A percentile compares a stretch with the other conserved stretches of the same genome.
phyloP scores from a whole-genome alignment of 2,113 vertebrate species.

The Lipophrys pholis region DNA sequence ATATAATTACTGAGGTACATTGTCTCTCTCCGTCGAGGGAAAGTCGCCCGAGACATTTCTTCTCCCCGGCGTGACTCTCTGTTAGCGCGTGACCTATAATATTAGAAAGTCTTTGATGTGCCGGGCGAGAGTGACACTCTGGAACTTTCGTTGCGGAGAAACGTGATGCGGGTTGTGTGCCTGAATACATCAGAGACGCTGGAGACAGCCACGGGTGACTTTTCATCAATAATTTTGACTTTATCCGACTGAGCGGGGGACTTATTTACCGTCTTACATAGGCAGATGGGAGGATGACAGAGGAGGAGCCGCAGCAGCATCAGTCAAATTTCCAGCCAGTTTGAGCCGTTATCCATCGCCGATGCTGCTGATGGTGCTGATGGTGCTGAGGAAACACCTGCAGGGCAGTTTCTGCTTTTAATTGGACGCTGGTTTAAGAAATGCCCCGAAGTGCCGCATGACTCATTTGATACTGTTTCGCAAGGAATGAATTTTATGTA shows the following conservation, averaged over 20 bases:
- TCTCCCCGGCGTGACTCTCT: not conserved
- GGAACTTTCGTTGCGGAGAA: constrained; percentile 18
- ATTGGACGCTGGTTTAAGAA: no score
- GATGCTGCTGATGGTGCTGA: no score
- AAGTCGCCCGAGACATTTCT: not conserved
- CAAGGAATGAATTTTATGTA: no score
- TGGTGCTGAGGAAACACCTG: no score
- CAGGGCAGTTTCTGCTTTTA: no score
- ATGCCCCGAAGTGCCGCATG: no score
- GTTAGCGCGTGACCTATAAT: not conserved
- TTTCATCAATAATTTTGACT: constrained; percentile 54
- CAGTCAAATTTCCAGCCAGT: constrained; percentile 26
- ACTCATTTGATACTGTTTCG: no score
- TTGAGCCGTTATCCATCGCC: no score
- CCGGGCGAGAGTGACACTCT: not conserved
- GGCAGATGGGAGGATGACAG: constrained; percentile 44
- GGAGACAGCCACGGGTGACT: constrained; percentile 33
- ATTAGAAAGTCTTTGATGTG: not conserved
- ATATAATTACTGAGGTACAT: constrained; percentile 8
- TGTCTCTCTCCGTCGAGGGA: not conserved
- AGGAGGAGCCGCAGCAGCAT: no score
- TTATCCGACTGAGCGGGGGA: constrained; percentile 46
- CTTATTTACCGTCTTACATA: constrained; percentile 26
- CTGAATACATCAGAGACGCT: constrained; percentile 29
- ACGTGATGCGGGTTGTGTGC: constrained; percentile 25